These are phyloP conservation scores for Odontomyia ornata DNA, from an alignment of 2,888 invertebrate species.

Conservation along the genomic window DNA sequence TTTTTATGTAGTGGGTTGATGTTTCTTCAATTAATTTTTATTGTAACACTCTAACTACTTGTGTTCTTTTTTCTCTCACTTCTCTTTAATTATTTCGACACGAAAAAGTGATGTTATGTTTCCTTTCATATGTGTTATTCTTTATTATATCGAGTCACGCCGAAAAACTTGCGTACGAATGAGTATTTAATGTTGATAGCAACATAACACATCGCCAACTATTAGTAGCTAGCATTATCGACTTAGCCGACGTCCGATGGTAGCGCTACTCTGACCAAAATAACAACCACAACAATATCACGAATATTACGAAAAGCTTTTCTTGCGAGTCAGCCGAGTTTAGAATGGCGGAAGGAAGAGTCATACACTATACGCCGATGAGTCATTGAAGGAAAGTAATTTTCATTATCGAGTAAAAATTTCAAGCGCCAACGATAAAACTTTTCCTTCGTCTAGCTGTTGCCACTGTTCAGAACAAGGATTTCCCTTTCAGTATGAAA, in stretches of 20 bases:
- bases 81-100: background rate
- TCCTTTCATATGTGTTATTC: background rate
- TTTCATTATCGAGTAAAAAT: background rate
- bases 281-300: slow-evolving; percentile 4
- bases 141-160: background rate
- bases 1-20: background rate
- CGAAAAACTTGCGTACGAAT: background rate
- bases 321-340: background rate
- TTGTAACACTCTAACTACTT: background rate
- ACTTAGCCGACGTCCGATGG: background rate
- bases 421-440: slow-evolving; percentile 7
- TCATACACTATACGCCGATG: slow-evolving; percentile 14
- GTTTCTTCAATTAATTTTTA: background rate
- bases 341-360: background rate
- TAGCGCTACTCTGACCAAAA: background rate
- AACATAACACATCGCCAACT: slow-evolving; percentile 10
- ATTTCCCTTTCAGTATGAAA: too few relatives aligned
- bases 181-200: slow-evolving; percentile 13
- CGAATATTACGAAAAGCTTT: background rate
- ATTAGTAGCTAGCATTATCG: too few relatives aligned
- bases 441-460: background rate
- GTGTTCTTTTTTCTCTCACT: background rate
- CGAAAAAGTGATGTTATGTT: background rate
- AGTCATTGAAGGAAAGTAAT: slow-evolving; percentile 15
- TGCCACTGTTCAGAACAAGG: too few relatives aligned